Evolutionary conservation across 2,888 invertebrate species (phyloP).

Genomic region (Blastobasis adustella): DNA sequence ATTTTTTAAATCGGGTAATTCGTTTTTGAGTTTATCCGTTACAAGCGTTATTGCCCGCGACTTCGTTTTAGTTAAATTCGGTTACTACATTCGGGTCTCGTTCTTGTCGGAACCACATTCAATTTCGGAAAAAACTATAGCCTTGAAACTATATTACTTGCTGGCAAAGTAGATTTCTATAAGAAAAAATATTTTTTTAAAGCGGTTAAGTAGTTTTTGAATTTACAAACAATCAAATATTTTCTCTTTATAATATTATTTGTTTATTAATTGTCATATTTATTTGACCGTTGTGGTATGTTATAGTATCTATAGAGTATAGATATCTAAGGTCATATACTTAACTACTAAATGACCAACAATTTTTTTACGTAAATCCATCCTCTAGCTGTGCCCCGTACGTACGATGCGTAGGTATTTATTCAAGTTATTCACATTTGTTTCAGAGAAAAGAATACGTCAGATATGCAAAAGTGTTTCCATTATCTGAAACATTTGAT

Average conservation of each 20-base stretch:
- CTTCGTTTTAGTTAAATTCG: no score
- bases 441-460: slow-evolving; percentile 94
- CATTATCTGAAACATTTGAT: slow-evolving; percentile 85
- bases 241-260: not conserved
- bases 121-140: no score
- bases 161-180: not conserved
- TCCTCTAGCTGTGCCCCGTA: no score
- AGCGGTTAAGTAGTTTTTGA: not conserved
- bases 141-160: no score
- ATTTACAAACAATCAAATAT: no score
- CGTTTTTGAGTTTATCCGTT: no score
- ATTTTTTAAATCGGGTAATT: no score
- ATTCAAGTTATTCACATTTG: slow-evolving; percentile 15
- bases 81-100: no score
- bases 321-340: not conserved
- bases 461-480: slow-evolving; percentile 97
- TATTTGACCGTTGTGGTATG: not conserved
- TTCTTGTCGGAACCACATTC: no score
- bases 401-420: no score
- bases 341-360: slow-evolving; percentile 1
- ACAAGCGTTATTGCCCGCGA: no score
- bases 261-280: no score
- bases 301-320: not conserved
- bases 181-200: not conserved
- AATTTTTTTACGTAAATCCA: not conserved